Evolutionary conservation across 2,888 invertebrate genomes (phyloP), one percentile per base, ranked within the genome.

Genomic region (Xestia ashworthii): DNA sequence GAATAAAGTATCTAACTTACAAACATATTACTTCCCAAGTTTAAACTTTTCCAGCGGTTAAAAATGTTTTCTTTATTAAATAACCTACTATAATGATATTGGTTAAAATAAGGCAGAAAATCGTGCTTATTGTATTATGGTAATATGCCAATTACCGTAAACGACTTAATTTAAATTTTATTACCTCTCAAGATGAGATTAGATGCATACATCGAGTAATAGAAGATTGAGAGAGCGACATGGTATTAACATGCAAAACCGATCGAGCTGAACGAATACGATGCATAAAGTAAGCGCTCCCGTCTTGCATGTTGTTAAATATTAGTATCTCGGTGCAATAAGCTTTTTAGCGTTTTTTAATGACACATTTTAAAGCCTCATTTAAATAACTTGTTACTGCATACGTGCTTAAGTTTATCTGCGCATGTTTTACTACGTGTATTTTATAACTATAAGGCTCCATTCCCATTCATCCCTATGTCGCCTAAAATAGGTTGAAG

Each of bases 221-320:
- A 80, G 82, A 75, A 62, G 78, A 75, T 77, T 74, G 79, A 74
- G 76, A 75, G 85, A 82, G 77, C 81, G 80, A 73, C 84, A 83
- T 73, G 78, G 78, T 88, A 94, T 95, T 93, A 93, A 93, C 93
- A 95, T 95, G 93, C 93, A 94, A 93, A 93, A 89, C 87, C 92
- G 91, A 90, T 92, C 90, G 90, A 89, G 91, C 89, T 83, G 90
- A 91, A 92, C 89, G 88, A 92, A 94, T 91, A 89, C 87, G 90
- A 88, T 91, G 91, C 90, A 91, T 91, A 87, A 91, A 92, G 87
- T 89, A 90, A 88, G 86, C 86, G 82, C 71, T 83, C 53, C 48
- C 78, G 80, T 68, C 88, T 88, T 85, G 87, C 80, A 82, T 83
- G 79, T 84, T 82, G 85, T 89, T 84, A 86, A 85, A 88, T 80